Evolutionary conservation across 2,888 invertebrate genomes (phyloP).

Genomic region (Lithophane semibrunnea): DNA sequence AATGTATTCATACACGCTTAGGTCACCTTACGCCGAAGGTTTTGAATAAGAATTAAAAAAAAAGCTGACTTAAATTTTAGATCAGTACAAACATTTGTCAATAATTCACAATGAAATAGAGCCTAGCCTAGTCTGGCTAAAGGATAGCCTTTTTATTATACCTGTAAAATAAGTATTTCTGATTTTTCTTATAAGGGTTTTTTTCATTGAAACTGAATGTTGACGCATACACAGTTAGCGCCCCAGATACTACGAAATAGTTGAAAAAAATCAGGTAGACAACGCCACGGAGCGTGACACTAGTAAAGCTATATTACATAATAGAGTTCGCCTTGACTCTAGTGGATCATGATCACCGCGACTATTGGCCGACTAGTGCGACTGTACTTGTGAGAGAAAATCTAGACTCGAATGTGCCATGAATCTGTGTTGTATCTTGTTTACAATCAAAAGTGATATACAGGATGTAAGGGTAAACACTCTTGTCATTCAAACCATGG

Average conservation of each 20-base stretch:
- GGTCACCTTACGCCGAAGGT: slow-evolving; percentile 37
- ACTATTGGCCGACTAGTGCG: slow-evolving; percentile 39
- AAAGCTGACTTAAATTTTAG: neutral
- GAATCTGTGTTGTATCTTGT: slow-evolving; percentile 31
- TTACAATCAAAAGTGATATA: slow-evolving; percentile 30
- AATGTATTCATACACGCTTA: slow-evolving; percentile 26
- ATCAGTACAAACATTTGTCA: slow-evolving; percentile 20
- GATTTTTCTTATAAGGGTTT: neutral
- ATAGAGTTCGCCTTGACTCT: slow-evolving; percentile 67
- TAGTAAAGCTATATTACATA: slow-evolving; percentile 55
- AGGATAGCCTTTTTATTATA: neutral
- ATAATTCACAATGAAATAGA: neutral
- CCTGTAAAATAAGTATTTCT: neutral
- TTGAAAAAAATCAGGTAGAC: slow-evolving; percentile 47
- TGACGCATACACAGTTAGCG: slow-evolving; percentile 17
- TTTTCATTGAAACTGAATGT: slow-evolving; percentile 19
- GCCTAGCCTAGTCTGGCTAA: neutral
- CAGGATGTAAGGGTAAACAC: too few species aligned
- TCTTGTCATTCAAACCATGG: too few species aligned
- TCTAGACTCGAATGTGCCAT: slow-evolving; percentile 39
- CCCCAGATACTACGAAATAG: slow-evolving; percentile 10
- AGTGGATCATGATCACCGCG: slow-evolving; percentile 56
- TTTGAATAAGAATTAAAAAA: neutral
- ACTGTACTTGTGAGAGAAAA: slow-evolving; percentile 36
- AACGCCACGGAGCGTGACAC: slow-evolving; percentile 41